These are phyloP conservation scores for Trematomus bernacchii DNA, from an alignment of 2,797 vertebrate species.

Conservation along the genomic window DNA sequence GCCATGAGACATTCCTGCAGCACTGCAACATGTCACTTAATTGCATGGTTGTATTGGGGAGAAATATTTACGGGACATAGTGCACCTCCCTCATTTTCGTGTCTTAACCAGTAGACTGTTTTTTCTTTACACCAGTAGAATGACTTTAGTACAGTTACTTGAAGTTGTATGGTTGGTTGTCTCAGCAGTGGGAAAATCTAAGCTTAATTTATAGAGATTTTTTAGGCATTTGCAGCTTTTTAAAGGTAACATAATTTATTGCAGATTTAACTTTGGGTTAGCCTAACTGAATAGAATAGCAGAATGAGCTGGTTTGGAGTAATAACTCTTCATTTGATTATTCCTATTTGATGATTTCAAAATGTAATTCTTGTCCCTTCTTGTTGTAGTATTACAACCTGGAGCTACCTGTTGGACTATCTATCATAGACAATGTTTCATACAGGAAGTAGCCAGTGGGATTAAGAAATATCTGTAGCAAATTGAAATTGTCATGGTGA, in stretches of 20 bases:
- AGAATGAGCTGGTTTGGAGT: no score
- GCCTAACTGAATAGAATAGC: neutral
- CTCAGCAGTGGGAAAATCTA: neutral
- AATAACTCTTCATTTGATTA: neutral
- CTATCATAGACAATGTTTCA: neutral
- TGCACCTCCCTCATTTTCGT: neutral
- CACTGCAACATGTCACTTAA: neutral
- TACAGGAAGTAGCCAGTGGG: constrained; percentile 3
- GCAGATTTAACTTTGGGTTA: neutral
- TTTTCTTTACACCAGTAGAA: neutral
- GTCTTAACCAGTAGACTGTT: neutral
- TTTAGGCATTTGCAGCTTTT: neutral
- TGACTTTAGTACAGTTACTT: neutral
- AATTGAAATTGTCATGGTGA: neutral
- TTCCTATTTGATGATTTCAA: neutral
- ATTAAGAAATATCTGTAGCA: neutral
- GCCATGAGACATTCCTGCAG: neutral
- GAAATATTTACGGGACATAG: neutral
- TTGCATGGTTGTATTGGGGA: neutral
- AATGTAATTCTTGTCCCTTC: neutral
- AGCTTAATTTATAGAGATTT: neutral
- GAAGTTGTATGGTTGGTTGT: neutral
- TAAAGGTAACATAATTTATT: neutral
- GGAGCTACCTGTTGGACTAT: neutral
- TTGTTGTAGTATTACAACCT: neutral